Conservation (phyloP, 2,888 invertebrate genomes). For the Watsonalla cultraria region DNA sequence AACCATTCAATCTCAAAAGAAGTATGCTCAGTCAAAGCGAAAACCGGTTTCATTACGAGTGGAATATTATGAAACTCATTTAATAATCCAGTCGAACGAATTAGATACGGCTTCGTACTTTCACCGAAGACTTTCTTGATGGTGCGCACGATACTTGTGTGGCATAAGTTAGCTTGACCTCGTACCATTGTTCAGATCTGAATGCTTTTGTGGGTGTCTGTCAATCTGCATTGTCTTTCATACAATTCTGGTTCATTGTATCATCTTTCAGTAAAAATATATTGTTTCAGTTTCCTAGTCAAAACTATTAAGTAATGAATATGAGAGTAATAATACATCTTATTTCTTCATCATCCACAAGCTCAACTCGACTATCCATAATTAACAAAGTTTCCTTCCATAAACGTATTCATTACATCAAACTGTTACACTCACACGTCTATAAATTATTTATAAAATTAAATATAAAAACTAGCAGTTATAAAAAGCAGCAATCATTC, state of each 20-base stretch:
- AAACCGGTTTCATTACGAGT: constrained; percentile 62
- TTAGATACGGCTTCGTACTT: constrained; percentile 62
- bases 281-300: no score
- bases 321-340: no score
- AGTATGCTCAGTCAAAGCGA: constrained; percentile 28
- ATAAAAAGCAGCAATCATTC: constrained; percentile 56
- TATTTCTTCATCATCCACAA: no score
- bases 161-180: constrained; percentile 60
- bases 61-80: constrained; percentile 63
- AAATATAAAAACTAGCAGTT: constrained; percentile 50
- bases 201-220: constrained; percentile 44
- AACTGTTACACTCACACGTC: constrained; percentile 27
- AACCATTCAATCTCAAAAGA: constrained; percentile 43
- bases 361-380: background rate
- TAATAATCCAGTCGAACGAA: constrained; percentile 57
- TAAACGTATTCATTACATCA: background rate
- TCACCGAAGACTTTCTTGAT: constrained; percentile 68
- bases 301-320: no score
- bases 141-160: constrained; percentile 26
- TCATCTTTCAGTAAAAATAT: constrained; percentile 27
- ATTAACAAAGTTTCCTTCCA: background rate
- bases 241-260: constrained; percentile 39
- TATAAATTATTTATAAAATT: constrained; percentile 56
- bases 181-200: constrained; percentile 48
- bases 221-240: constrained; percentile 35